Evolutionary conservation across 2,888 invertebrate genomes (phyloP), one percentile per base, ranked within the genome.

Genomic region (Nomada fabriciana): DNA sequence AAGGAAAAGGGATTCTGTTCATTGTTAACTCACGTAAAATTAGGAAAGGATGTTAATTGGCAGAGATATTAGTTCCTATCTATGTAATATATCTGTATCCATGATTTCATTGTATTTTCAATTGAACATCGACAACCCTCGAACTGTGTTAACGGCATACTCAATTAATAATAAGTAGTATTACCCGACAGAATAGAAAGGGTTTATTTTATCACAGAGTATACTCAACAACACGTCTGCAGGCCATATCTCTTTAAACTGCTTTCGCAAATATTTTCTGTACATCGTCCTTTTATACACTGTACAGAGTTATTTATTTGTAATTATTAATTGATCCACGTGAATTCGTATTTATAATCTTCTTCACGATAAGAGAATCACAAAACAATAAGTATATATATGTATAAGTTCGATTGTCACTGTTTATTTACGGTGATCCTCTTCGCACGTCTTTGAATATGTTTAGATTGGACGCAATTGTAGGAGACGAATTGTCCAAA

Each of bases 401-500:
- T 25, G 2, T 25, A 25, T 25, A 25, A 25, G 25, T 25, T 25
- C 25, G 25, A 25, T 25, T 25, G 25, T 25, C 2, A 25, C 25
- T 25, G 25, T 29, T 50, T 43, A 59, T 53, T 43, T 13, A 61
- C 7, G 42, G 52, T 50, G n/a, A 63, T 64, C 29, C 20, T 23
- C 68, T 50, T 52, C 25, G 52, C 18, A n/a, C 29, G 42, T 77
- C 63, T 67, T 80, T 63, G 23, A 68, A 52, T 53, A 9, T 83
- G 59, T 77, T 67, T 67, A 76, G 80, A 67, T 70, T 61, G 25
- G 64, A 69, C 68, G 25, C 64, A 82, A 82, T 80, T 90, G 68
- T 81, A 91, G 91, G 90, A 71, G 91, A 91, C 71, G 89, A 89
- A 85, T 94, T 94, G 88, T 94, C 94, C 43, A 94, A 95, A 86